These are phyloP conservation scores for Trialeurodes vaporariorum DNA, from an alignment of 1,140 invertebrate species.

Conservation along the genomic window DNA sequence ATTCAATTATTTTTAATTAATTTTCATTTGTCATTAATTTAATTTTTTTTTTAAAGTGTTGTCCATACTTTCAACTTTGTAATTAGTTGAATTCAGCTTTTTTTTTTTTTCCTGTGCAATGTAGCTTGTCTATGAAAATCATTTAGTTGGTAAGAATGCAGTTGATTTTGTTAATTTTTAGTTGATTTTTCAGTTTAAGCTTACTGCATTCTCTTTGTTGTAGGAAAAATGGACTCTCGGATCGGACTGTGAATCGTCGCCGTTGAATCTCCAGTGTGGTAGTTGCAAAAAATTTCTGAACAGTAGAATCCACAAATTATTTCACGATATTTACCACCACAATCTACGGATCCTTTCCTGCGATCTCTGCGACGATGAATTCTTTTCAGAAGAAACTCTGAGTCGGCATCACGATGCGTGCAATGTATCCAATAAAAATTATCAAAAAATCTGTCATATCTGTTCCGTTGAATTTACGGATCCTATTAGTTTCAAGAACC, in stretches of 20 bases:
- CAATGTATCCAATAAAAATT: not conserved
- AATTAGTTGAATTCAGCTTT: too few species aligned
- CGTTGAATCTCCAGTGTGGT: not conserved
- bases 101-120: too few species aligned
- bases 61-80: too few species aligned
- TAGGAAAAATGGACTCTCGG: not conserved
- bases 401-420: not conserved
- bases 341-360: not conserved
- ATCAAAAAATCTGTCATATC: not conserved
- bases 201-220: too few species aligned
- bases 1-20: not conserved
- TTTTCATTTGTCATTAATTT: not conserved
- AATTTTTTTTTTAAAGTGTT: too few species aligned
- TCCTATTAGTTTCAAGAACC: not conserved
- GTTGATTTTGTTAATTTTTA: too few species aligned
- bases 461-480: not conserved
- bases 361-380: not conserved
- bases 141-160: too few species aligned
- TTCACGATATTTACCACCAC: not conserved
- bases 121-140: too few species aligned
- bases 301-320: not conserved
- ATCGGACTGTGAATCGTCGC: not conserved
- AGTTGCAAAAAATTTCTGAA: not conserved
- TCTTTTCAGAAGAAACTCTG: not conserved
- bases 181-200: too few species aligned